Evolutionary conservation across 1,140 invertebrate genomes (phyloP).

Genomic region (Neodiprion fabricii): DNA sequence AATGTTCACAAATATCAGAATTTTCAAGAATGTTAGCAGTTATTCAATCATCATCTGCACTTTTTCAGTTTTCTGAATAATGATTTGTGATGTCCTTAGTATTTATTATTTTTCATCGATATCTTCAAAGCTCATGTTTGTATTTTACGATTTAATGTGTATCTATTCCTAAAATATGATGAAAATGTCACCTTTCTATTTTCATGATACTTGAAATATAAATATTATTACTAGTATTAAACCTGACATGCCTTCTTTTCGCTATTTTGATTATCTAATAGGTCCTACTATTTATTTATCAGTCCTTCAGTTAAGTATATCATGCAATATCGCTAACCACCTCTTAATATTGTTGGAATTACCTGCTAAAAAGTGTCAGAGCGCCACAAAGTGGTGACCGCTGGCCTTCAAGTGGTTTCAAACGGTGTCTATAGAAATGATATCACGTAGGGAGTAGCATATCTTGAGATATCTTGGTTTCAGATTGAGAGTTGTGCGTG

Average conservation of each 20-base stretch:
- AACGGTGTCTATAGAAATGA: not conserved
- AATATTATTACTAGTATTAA: not conserved
- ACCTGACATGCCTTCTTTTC: not conserved
- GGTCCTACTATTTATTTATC: not conserved
- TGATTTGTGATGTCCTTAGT: not conserved
- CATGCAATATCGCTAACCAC: not conserved
- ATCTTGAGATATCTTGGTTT: no score
- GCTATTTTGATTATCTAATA: not conserved
- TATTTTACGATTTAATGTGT: not conserved
- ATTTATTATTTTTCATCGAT: slow-evolving; percentile 1
- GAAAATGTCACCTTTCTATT: not conserved
- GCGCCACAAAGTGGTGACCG: not conserved
- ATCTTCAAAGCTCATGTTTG: not conserved
- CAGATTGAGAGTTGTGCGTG: no score
- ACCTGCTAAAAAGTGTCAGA: not conserved
- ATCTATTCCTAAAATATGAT: not conserved
- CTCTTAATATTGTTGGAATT: not conserved
- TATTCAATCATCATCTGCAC: no score
- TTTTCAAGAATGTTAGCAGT: no score
- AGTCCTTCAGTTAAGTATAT: not conserved
- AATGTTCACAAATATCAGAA: no score
- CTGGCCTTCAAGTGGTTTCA: not conserved
- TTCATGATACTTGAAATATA: slow-evolving; percentile 1
- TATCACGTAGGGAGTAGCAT: no score
- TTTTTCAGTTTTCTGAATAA: not conserved